Evolutionary conservation across 2,797 vertebrate genomes (phyloP), one percentile per base, ranked within the genome.

Genomic region (Ctenochaetus hawaiiensis): DNA sequence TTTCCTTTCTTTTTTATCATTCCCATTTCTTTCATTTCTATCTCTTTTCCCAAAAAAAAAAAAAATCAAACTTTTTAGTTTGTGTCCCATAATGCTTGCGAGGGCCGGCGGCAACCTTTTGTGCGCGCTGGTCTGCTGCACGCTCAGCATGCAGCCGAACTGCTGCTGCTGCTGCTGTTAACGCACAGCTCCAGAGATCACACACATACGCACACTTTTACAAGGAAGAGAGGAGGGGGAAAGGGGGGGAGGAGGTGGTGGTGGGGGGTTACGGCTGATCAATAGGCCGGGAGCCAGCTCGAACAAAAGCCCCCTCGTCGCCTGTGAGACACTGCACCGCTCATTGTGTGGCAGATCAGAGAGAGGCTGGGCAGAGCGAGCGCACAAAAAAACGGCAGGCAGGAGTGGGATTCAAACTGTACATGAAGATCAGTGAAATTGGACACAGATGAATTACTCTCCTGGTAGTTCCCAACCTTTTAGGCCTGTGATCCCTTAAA

Each of bases 291-390:
- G 80, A 83, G 83, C 72, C 73, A 41, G 81, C 67, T 67, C 83
- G 78, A 71, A 94, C 91, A 93, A 92, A 93, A 86, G 87, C 80
- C 72, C 26, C 69, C 83, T 83, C 69, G n/a, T 88, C 78, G 84
- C 78, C 67, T 23, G 72, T 12, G 63, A 85, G 81, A 86, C 85
- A 72, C 78, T 26, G 69, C 80, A 59, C 56, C 0, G 73, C 79
- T 86, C 85, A 86, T 89, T 91, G 92, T 91, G 77, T 74, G 64
- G 58, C 71, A 82, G 75, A 90, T 90, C 88, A 90, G 87, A 89
- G 78, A 56, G 8, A 81, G 53, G 63, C 65, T 51, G 79, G 60
- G 67, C 60, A 63, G 66, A 63, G 37, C 26, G 47, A 57, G 74
- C 6, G 12, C 56, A 62, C 65, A 82, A 34, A 65, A 68, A 59